phyloP scores from a whole-genome alignment of 2,888 invertebrate species.

The Apamea sordens region DNA sequence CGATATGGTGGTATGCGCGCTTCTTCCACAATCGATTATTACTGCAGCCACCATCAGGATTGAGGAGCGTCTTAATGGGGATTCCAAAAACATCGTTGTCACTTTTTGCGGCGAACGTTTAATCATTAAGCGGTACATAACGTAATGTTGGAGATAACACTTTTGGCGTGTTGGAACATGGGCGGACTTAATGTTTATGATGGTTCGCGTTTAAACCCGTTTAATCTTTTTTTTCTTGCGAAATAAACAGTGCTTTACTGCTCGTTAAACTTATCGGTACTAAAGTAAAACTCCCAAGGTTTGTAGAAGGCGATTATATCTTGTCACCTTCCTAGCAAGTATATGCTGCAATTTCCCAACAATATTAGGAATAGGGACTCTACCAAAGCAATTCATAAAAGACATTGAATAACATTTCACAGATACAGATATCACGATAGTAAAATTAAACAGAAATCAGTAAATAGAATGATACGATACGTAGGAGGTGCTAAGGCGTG shows the following conservation, averaged over 20 bases:
- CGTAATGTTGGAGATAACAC: slow-evolving; percentile 57
- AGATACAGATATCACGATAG: slow-evolving; percentile 34
- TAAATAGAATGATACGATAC: slow-evolving; percentile 45
- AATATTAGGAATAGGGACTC: not conserved
- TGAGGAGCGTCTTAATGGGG: slow-evolving; percentile 69
- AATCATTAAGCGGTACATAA: slow-evolving; percentile 63
- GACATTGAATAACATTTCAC: slow-evolving; percentile 4
- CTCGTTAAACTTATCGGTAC: not conserved
- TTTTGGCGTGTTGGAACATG: slow-evolving; percentile 51
- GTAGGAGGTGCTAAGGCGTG: slow-evolving; percentile 69
- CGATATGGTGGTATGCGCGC: slow-evolving; percentile 76
- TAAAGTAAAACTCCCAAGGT: not conserved
- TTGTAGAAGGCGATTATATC: too few relatives aligned
- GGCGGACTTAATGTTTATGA: slow-evolving; percentile 20
- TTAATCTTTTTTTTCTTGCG: slow-evolving; percentile 22
- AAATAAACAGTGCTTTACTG: slow-evolving; percentile 12
- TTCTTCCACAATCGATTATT: slow-evolving; percentile 79
- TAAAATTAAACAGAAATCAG: slow-evolving; percentile 51
- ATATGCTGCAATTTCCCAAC: not conserved
- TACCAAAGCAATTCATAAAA: slow-evolving; percentile 11
- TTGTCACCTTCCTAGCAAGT: not conserved
- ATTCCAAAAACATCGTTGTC: slow-evolving; percentile 67
- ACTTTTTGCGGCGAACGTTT: slow-evolving; percentile 68
- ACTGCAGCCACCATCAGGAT: slow-evolving; percentile 70
- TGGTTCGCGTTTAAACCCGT: slow-evolving; percentile 24